A percentile compares a stretch with the other conserved stretches of the same genome.
Conservation (phyloP, 2,888 invertebrate species). For the Ectemnius continuus region DNA sequence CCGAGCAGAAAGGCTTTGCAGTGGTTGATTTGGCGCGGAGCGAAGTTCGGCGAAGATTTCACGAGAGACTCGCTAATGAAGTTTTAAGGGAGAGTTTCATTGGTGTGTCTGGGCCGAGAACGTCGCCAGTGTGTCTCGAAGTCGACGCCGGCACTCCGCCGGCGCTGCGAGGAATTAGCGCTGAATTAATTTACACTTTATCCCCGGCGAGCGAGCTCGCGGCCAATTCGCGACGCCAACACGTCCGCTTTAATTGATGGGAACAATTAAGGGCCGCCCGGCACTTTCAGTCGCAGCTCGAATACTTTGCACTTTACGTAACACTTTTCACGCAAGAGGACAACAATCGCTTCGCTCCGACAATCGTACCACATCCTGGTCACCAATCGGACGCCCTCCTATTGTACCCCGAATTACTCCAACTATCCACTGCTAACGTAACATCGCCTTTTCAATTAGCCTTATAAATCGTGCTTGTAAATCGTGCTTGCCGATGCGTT, state of each 20-base stretch:
- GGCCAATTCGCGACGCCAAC: conserved; percentile 39
- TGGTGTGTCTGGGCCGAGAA: conserved; percentile 13
- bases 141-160: conserved; percentile 16
- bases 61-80: conserved; percentile 37
- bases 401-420: no score
- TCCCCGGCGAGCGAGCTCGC: conserved; percentile 41
- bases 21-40: not conserved
- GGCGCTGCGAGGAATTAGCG: conserved; percentile 51
- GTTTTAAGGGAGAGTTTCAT: conserved; percentile 34
- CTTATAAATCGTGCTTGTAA: no score
- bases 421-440: no score
- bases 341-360: no score
- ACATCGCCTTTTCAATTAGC: no score
- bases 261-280: conserved; percentile 44
- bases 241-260: conserved; percentile 50
- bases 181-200: conserved; percentile 59
- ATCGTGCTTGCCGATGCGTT: no score
- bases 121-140: conserved; percentile 7
- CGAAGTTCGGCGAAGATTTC: not conserved
- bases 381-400: no score
- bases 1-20: no score
- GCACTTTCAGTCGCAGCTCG: not conserved
- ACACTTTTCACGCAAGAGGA: no score
- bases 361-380: no score
- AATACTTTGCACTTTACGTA: no score